Percentiles rank a stretch among this genome's conserved stretches.
These are phyloP conservation scores for Calephelis perditalis DNA, from an alignment of 2,888 invertebrate genomes.

Conservation along the genomic window DNA sequence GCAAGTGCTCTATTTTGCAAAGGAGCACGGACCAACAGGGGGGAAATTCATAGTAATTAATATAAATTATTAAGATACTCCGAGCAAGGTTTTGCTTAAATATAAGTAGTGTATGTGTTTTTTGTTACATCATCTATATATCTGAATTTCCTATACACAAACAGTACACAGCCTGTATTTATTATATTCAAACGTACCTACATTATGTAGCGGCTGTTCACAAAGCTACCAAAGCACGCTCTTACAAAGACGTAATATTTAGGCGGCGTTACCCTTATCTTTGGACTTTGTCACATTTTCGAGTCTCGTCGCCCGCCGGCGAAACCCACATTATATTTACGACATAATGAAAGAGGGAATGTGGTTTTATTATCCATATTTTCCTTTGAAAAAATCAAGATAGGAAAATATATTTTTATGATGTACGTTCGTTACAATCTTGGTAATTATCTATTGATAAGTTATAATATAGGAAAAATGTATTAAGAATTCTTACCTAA, in stretches of 20 bases:
- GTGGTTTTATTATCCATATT: conserved; percentile 6
- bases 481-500: too few species aligned
- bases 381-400: conserved; percentile 7
- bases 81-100: too few species aligned
- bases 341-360: conserved; percentile 6
- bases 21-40: too few species aligned
- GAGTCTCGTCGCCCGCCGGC: conserved; percentile 7
- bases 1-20: too few species aligned
- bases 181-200: background rate
- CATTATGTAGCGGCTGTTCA: background rate
- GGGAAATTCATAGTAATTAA: too few species aligned
- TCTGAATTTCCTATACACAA: too few species aligned
- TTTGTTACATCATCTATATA: too few species aligned
- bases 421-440: too few species aligned
- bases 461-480: too few species aligned
- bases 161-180: background rate
- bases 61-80: too few species aligned
- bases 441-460: too few species aligned
- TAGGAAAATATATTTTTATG: background rate
- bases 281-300: background rate
- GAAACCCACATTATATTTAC: conserved; percentile 10
- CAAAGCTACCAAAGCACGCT: conserved; percentile 6
- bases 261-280: conserved; percentile 5
- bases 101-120: too few species aligned
- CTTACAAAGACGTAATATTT: conserved; percentile 6